Percentiles rank a stretch among this genome's conserved stretches.
phyloP scores from a whole-genome alignment of 1,140 invertebrate genomes.

The Aporrectodea caliginosa region DNA sequence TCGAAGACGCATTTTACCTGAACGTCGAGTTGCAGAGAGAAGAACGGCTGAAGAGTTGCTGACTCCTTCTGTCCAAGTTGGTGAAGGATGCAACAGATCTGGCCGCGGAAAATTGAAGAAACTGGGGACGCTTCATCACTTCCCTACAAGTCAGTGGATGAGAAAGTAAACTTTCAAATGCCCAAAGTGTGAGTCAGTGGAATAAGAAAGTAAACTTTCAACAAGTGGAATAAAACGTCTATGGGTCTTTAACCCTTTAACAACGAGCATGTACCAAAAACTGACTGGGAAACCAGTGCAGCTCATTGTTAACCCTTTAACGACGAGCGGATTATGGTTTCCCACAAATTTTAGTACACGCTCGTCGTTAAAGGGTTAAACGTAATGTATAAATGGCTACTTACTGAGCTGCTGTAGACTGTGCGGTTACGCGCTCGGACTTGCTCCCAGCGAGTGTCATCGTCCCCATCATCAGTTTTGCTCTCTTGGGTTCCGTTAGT shows the following conservation, averaged over 20 bases:
- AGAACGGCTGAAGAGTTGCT: constrained; percentile 80
- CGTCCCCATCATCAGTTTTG: constrained; percentile 59
- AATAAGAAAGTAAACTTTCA: too few species aligned
- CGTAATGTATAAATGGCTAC: too few species aligned
- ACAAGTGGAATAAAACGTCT: too few species aligned
- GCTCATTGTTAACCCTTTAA: too few species aligned
- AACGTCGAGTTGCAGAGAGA: constrained; percentile 87
- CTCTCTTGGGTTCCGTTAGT: constrained; percentile 60
- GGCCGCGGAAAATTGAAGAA: constrained; percentile 85
- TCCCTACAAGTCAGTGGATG: constrained; percentile 20
- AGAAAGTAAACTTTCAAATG: too few species aligned
- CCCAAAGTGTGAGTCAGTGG: too few species aligned
- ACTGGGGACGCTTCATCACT: constrained; percentile 70
- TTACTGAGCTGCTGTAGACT: constrained; percentile 4
- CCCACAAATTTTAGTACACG: too few species aligned
- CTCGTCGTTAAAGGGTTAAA: too few species aligned
- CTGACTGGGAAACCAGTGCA: too few species aligned
- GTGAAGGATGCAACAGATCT: constrained; percentile 73
- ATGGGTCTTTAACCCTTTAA: too few species aligned
- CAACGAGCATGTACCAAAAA: too few species aligned
- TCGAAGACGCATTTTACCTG: constrained; percentile 74
- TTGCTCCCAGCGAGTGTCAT: constrained; percentile 8
- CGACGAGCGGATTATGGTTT: too few species aligned
- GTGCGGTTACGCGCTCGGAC: constrained; percentile 8
- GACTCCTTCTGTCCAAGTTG: constrained; percentile 71